A percentile compares a stretch with the other conserved stretches of the same genome.
Evolutionary conservation across 2,797 vertebrate species (phyloP).

Genomic region (Mus spretus): DNA sequence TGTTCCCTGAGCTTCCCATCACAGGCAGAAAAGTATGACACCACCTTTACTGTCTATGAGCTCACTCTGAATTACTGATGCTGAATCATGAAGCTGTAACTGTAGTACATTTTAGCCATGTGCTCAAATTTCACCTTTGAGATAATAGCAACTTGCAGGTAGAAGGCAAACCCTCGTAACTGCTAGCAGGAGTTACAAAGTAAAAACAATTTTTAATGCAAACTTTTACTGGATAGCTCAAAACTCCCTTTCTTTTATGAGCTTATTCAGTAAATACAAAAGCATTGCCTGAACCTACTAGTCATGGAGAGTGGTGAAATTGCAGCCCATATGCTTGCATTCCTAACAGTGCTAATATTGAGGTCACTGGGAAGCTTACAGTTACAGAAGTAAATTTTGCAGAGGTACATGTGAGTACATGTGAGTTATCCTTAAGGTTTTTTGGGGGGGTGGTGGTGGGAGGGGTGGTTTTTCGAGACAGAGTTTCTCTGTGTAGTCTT

Average conservation of each 20-base stretch:
- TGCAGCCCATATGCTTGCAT: not conserved
- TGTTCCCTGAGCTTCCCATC: conserved; percentile 55
- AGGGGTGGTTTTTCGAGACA: no score
- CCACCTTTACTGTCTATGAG: conserved; percentile 65
- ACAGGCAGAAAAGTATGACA: conserved; percentile 42
- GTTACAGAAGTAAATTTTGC: conserved; percentile 44
- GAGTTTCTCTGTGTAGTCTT: no score
- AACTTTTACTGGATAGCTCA: conserved; percentile 41
- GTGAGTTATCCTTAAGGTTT: not conserved
- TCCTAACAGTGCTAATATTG: conserved; percentile 38
- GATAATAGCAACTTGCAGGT: conserved; percentile 69
- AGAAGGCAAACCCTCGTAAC: conserved; percentile 41
- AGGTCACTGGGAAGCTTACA: not conserved
- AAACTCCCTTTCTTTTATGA: conserved; percentile 67
- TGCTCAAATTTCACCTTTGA: conserved; percentile 78
- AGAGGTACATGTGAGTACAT: not conserved
- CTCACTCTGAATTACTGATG: conserved; percentile 77
- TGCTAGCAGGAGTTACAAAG: conserved; percentile 59
- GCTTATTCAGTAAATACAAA: conserved; percentile 51
- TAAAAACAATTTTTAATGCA: conserved; percentile 58
- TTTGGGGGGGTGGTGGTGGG: no score
- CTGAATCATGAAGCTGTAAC: conserved; percentile 75
- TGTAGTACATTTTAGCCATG: conserved; percentile 70
- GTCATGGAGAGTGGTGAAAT: not conserved
- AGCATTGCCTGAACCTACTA: conserved; percentile 27